Evolutionary conservation across 2,113 vertebrate species (phyloP).

Genomic region (Progne subis): DNA sequence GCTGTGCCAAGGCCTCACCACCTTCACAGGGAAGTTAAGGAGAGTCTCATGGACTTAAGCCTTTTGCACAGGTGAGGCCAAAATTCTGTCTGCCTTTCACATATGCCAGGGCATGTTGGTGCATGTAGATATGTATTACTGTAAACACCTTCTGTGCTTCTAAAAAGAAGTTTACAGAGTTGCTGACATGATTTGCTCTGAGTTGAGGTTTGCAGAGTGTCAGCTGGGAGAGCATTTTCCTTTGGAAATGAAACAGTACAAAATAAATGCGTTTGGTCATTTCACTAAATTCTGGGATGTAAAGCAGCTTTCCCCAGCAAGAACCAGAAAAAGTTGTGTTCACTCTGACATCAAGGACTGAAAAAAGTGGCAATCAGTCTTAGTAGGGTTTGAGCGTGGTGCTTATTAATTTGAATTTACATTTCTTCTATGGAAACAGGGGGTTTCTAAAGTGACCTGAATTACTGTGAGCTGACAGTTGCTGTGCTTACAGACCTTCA

Average conservation of each 20-base stretch:
- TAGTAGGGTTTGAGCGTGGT: background rate
- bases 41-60: background rate
- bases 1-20: background rate
- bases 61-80: background rate
- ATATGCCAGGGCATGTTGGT: background rate
- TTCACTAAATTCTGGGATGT: slow-evolving; percentile 26
- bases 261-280: slow-evolving; percentile 19
- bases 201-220: background rate
- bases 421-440: background rate
- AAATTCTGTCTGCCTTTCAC: background rate
- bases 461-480: slow-evolving; percentile 27
- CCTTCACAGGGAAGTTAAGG: background rate
- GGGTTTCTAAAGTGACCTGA: slow-evolving; percentile 31
- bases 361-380: slow-evolving; percentile 10
- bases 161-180: background rate
- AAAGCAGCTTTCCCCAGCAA: slow-evolving; percentile 45
- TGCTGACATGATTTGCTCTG: background rate
- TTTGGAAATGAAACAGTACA: slow-evolving; percentile 11
- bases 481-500: slow-evolving; percentile 27
- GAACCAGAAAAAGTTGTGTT: background rate
- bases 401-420: slow-evolving; percentile 50
- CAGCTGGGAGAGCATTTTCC: slow-evolving; percentile 21
- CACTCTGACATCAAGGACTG: slow-evolving; percentile 19
- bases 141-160: background rate
- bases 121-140: background rate